Percentiles rank a stretch among this genome's conserved stretches.
These are phyloP conservation scores for Atractosteus spatula DNA, from an alignment of 2,113 vertebrate species.

Conservation along the genomic window DNA sequence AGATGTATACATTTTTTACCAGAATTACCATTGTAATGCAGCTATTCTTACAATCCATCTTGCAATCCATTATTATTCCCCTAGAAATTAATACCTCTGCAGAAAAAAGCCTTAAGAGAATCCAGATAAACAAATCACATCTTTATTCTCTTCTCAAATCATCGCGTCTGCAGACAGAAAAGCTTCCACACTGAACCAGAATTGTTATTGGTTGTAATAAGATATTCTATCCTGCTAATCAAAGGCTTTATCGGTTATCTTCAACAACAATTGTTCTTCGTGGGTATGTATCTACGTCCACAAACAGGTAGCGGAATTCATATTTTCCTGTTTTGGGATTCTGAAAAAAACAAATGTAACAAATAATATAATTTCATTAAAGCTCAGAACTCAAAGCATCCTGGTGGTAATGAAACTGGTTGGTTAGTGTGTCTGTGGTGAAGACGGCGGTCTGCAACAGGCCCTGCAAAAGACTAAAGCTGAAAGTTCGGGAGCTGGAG, in stretches of 20 bases:
- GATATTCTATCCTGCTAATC: background rate
- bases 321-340: slow-evolving; percentile 78
- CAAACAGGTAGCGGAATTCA: slow-evolving; percentile 86
- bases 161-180: background rate
- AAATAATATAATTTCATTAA: background rate
- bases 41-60: background rate
- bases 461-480: too few relatives aligned
- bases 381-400: background rate
- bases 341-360: slow-evolving; percentile 57
- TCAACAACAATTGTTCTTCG: slow-evolving; percentile 84
- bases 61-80: background rate
- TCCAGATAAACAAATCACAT: background rate
- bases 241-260: slow-evolving; percentile 73
- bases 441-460: too few relatives aligned
- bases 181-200: background rate
- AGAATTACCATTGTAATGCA: background rate
- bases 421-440: too few relatives aligned
- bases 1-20: too few relatives aligned
- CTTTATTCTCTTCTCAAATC: background rate
- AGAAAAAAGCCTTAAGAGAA: background rate
- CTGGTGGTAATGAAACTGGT: too few relatives aligned
- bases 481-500: too few relatives aligned
- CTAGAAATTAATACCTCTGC: background rate
- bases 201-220: background rate
- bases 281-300: slow-evolving; percentile 83